Base-by-base conservation (phyloP, 1,140 invertebrate species). In the Diorhabda carinulata region DNA sequence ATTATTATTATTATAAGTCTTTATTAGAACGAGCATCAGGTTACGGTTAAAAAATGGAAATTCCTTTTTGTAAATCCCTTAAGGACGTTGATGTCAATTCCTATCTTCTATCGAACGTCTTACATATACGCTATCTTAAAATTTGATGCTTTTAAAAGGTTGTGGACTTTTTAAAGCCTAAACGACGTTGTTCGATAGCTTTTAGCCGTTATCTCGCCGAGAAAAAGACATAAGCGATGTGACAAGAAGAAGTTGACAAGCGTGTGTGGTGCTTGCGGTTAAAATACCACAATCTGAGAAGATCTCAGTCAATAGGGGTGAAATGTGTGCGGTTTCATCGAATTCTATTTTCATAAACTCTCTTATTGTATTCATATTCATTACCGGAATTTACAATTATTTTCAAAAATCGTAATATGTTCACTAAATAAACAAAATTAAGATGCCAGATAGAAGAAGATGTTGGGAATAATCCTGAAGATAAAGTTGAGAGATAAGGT, bases 161-260 rank as follows among this genome's bases (percentile, higher is more conserved):
- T 65, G 64, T 65, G 56, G 40, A 52, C 40, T 41, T 56, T 56
- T 57, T 57, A 57, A 61, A 61, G 47, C 47, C 25, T 57, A 65
- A 65, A 65, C 52, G 64, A 65, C 64, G 52, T 65, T 65, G 64
- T 65, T 57, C 64, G 64, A 65, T 65, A 65, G 47, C 64, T 65
- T 65, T 65, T 57, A 65, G 64, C 8, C 52, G 40, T 65, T 65
- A 65, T 65, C 64, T 65, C 52, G 40, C 64, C 64, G 64, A 65
- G 64, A 65, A 65, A 42, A 65, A 65, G 64, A 65, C 64, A 65
- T 65, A 57, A 65, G 64, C 64, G 56, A 5, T 10, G 64, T 65
- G 56, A 65, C 64, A 65, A 65, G 64, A 65, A 65, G 64, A 65
- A 65, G 64, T 65, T 65, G 64, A 65, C 64, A 57, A 65, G 64